These are phyloP conservation scores for Crematogaster levior DNA, from an alignment of 2,888 invertebrate species.

Conservation along the genomic window DNA sequence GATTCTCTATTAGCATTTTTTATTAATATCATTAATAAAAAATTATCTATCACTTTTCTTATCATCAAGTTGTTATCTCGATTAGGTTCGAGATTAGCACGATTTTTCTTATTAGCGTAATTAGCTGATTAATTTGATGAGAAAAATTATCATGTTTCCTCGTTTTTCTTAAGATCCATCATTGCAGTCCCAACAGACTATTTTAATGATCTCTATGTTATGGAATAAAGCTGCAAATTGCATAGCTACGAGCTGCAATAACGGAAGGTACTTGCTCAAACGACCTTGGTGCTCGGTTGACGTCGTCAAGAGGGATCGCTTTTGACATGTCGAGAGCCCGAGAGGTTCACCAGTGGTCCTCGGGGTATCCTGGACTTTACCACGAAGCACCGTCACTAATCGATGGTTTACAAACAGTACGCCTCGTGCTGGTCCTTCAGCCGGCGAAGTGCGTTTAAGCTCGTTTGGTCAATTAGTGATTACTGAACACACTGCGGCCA, in stretches of 20 bases:
- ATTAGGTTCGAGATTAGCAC: too few species aligned
- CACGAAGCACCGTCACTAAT: constrained; percentile 78
- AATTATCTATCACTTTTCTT: not conserved
- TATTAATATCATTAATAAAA: too few species aligned
- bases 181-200: not conserved
- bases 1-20: not conserved
- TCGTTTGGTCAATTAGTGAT: constrained; percentile 83
- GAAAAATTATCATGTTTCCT: not conserved
- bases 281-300: constrained; percentile 67
- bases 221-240: constrained; percentile 36
- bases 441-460: constrained; percentile 82
- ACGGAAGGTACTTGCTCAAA: constrained; percentile 60
- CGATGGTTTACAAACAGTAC: constrained; percentile 81
- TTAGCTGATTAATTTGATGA: not conserved
- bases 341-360: constrained; percentile 66
- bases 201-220: constrained; percentile 19
- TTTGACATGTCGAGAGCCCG: constrained; percentile 75
- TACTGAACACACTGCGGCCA: constrained; percentile 67
- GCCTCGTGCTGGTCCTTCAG: constrained; percentile 71
- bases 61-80: not conserved
- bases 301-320: constrained; percentile 71
- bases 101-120: not conserved
- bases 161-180: not conserved
- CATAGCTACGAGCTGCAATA: constrained; percentile 49
- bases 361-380: constrained; percentile 70